A percentile compares a stretch with the other conserved stretches of the same genome.
These are phyloP conservation scores for Crotalus horridus DNA, from an alignment of 2,113 vertebrate genomes.

Conservation along the genomic window DNA sequence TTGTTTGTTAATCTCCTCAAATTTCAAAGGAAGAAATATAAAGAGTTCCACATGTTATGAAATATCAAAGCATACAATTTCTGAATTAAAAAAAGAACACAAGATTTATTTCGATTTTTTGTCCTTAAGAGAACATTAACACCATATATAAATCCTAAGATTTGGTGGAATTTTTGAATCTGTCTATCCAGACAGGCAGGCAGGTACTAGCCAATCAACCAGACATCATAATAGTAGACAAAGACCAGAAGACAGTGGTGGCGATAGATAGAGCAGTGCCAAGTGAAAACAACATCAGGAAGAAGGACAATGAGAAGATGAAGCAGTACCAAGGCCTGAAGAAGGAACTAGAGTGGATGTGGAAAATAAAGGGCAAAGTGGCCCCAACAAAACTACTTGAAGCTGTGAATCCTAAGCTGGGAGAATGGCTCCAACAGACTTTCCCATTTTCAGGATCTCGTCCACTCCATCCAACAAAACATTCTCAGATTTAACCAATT, in stretches of 20 bases:
- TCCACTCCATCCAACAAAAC: neutral
- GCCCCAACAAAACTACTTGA: neutral
- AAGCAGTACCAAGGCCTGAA: neutral
- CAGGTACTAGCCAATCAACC: neutral
- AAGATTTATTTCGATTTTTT: neutral
- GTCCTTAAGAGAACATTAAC: neutral
- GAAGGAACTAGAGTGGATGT: neutral
- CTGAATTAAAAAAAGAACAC: neutral
- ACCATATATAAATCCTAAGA: neutral
- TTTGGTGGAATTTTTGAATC: neutral
- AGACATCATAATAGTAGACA: neutral
- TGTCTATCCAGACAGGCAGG: neutral
- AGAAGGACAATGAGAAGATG: neutral
- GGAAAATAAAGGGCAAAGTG: neutral
- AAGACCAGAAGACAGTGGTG: neutral
- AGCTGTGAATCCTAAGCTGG: neutral
- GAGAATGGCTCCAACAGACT: neutral
- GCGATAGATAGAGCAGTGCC: neutral
- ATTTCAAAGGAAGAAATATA: neutral
- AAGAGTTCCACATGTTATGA: neutral
- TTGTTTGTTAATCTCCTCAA: slow-evolving; percentile 8
- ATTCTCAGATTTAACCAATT: neutral
- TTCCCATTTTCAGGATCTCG: neutral
- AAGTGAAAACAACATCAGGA: neutral
- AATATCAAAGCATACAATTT: neutral